Percentiles rank a stretch among this genome's conserved stretches.
These are phyloP conservation scores for Cariama cristata DNA, from an alignment of 2,113 vertebrate species.

Conservation along the genomic window DNA sequence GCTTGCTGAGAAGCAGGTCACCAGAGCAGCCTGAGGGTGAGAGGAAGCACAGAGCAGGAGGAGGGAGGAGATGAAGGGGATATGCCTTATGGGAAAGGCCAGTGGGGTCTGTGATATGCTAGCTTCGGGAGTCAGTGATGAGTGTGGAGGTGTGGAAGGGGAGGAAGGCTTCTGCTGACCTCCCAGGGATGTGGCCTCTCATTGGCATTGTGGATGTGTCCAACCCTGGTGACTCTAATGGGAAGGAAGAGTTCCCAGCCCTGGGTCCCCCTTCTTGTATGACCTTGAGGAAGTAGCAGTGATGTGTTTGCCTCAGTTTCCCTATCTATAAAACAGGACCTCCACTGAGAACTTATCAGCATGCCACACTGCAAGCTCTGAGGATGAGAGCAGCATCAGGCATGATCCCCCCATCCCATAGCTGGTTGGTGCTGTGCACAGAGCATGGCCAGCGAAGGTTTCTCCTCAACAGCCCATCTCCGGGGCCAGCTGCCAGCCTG, in stretches of 20 bases:
- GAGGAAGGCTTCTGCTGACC: neutral
- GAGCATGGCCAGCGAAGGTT: neutral
- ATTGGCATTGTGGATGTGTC: neutral
- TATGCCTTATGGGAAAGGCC: neutral
- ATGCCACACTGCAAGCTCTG: accelerated
- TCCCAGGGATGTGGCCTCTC: neutral
- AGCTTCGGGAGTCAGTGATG: neutral
- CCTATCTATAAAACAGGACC: neutral
- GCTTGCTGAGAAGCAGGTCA: neutral
- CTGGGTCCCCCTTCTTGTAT: neutral
- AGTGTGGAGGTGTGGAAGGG: neutral
- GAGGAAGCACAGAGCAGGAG: neutral
- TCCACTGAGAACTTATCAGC: neutral
- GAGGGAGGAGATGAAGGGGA: neutral
- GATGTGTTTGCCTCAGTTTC: neutral
- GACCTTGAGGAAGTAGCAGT: neutral
- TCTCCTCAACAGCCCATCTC: neutral
- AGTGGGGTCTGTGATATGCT: neutral
- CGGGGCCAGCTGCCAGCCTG: neutral
- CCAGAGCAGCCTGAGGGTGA: neutral
- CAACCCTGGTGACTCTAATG: neutral
- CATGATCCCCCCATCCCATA: accelerated
- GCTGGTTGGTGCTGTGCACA: neutral
- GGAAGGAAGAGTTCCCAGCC: neutral
- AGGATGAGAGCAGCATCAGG: neutral